These are phyloP conservation scores for Pteronotus mesoamericanus DNA, from an alignment of 2,797 vertebrate genomes.

Conservation along the genomic window DNA sequence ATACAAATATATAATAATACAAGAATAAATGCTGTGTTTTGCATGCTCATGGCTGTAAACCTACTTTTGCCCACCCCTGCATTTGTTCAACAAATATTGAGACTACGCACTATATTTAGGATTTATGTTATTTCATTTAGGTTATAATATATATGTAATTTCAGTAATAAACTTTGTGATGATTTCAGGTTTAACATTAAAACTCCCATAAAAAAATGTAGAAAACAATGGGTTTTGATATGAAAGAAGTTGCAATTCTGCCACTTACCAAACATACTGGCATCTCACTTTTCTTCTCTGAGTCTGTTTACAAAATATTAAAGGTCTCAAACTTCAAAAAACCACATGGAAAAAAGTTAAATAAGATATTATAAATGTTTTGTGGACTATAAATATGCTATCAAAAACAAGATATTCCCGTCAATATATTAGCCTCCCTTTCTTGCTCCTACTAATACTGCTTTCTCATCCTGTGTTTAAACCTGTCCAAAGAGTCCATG, in stretches of 20 bases:
- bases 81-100: neutral
- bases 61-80: neutral
- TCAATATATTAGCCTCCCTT: neutral
- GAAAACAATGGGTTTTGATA: neutral
- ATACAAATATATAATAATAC: neutral
- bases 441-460: neutral
- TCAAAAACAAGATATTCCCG: neutral
- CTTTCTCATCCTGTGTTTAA: neutral
- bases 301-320: constrained; percentile 3
- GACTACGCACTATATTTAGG: neutral
- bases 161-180: neutral
- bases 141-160: neutral
- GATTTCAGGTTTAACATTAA: neutral
- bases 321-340: neutral
- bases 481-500: neutral
- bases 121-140: neutral
- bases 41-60: neutral
- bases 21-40: neutral
- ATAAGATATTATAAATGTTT: neutral
- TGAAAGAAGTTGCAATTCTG: neutral
- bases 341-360: neutral
- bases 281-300: neutral
- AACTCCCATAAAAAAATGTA: neutral
- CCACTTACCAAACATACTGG: neutral
- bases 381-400: neutral